Percentiles rank a stretch among this genome's conserved stretches.
Evolutionary conservation across 2,113 vertebrate genomes (phyloP).

Genomic region (Arenaria interpres): DNA sequence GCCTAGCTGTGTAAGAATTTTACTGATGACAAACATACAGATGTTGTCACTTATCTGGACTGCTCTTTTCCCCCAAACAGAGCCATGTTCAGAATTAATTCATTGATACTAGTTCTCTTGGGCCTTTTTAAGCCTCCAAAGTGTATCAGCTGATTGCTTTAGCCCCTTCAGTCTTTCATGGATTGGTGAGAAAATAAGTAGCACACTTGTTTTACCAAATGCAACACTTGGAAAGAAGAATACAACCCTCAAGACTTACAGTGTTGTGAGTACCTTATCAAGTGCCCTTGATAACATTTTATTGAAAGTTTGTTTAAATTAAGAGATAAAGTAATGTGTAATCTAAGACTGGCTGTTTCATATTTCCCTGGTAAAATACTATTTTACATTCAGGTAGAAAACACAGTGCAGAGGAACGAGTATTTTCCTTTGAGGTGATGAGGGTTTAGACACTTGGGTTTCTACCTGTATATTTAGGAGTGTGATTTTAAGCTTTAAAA

Average conservation of each 20-base stretch:
- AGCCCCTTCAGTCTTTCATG: neutral
- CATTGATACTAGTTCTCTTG: neutral
- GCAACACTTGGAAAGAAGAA: slow-evolving; percentile 50
- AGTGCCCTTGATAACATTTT: neutral
- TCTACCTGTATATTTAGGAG: neutral
- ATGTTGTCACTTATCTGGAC: neutral
- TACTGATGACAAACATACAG: neutral
- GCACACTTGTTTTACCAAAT: slow-evolving; percentile 8
- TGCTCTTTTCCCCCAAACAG: neutral
- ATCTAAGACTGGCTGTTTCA: neutral
- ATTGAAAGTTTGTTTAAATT: neutral
- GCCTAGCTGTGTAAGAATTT: neutral
- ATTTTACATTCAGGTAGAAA: neutral
- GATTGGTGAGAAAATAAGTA: slow-evolving; percentile 55
- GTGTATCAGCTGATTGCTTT: neutral
- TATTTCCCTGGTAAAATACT: neutral
- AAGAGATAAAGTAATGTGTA: neutral
- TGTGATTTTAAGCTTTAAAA: neutral
- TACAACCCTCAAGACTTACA: neutral
- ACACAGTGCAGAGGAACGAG: neutral
- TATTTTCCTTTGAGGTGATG: neutral
- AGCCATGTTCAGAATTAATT: neutral
- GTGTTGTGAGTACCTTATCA: neutral
- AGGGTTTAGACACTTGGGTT: neutral
- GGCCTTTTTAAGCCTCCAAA: neutral